phyloP scores from a whole-genome alignment of 2,113 vertebrate genomes.

The Pseudopodoces humilis region DNA sequence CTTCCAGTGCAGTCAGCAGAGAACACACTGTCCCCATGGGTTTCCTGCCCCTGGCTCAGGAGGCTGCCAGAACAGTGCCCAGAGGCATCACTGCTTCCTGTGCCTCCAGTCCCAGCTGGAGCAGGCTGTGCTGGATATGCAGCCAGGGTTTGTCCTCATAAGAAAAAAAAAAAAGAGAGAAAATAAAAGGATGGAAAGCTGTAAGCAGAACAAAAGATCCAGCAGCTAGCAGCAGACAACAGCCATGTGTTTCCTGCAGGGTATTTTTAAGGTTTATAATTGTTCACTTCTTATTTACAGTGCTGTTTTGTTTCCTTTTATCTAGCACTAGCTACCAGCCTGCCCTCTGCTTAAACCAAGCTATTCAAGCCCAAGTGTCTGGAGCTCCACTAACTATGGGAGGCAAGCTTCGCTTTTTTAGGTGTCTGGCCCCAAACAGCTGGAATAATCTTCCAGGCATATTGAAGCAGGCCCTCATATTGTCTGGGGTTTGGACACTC shows the following conservation, averaged over 20 bases:
- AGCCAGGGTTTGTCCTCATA: not conserved
- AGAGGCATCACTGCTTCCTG: not conserved
- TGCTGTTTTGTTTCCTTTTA: not conserved
- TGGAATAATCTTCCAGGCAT: conserved; percentile 31
- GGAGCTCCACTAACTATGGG: not conserved
- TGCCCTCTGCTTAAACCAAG: conserved; percentile 33
- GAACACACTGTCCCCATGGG: conserved; percentile 57
- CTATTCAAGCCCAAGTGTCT: not conserved
- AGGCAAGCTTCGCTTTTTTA: not conserved
- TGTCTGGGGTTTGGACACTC: not conserved
- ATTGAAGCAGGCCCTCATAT: not conserved
- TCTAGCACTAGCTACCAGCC: not conserved
- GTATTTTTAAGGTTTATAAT: conserved; percentile 13
- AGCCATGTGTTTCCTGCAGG: not conserved
- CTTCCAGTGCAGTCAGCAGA: not conserved
- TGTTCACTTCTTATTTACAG: not conserved
- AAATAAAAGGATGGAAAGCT: not conserved
- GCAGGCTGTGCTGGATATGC: not conserved
- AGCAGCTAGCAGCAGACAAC: not conserved
- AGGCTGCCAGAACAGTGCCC: not conserved
- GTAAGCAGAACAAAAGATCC: not conserved
- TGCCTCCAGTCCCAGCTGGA: rapidly evolving
- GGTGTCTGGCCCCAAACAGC: conserved; percentile 3
- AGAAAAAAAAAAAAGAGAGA: too few relatives aligned
- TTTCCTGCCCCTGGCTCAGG: not conserved